Percentiles rank a stretch among this genome's conserved stretches.
Conservation (phyloP, 2,797 vertebrate genomes). For the Rhinophrynus dorsalis region DNA sequence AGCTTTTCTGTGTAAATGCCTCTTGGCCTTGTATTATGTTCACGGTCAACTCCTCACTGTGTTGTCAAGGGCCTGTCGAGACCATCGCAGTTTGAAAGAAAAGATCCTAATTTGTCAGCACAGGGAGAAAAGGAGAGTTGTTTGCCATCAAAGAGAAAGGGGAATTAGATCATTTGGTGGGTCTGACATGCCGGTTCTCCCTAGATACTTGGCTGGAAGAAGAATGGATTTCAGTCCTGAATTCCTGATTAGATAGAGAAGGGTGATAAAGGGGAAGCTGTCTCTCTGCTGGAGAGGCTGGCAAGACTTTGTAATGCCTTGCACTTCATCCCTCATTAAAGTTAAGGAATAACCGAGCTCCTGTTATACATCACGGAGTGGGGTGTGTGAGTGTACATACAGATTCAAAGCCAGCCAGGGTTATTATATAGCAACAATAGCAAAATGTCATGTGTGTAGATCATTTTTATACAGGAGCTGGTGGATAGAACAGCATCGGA, state of each 20-base stretch:
- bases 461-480: no score
- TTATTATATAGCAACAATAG: no score
- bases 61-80: constrained; percentile 49
- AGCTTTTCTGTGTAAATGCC: constrained; percentile 6
- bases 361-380: background rate
- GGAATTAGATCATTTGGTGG: constrained; percentile 45
- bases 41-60: constrained; percentile 51
- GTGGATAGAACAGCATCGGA: no score
- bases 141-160: constrained; percentile 47
- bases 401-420: no score
- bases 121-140: constrained; percentile 27
- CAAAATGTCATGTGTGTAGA: no score
- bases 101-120: constrained; percentile 55
- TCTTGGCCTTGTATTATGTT: constrained; percentile 51
- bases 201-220: constrained; percentile 29
- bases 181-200: constrained; percentile 41
- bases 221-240: constrained; percentile 24
- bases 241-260: constrained; percentile 39
- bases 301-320: constrained; percentile 11
- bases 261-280: constrained; percentile 1
- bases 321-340: constrained; percentile 17
- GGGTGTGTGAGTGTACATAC: no score
- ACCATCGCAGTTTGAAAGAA: constrained; percentile 47
- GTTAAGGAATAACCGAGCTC: background rate
- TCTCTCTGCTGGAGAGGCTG: background rate